Evolutionary conservation across 1,140 invertebrate genomes (phyloP), one percentile per base, ranked within the genome.

Genomic region (Drosophila simulans): DNA sequence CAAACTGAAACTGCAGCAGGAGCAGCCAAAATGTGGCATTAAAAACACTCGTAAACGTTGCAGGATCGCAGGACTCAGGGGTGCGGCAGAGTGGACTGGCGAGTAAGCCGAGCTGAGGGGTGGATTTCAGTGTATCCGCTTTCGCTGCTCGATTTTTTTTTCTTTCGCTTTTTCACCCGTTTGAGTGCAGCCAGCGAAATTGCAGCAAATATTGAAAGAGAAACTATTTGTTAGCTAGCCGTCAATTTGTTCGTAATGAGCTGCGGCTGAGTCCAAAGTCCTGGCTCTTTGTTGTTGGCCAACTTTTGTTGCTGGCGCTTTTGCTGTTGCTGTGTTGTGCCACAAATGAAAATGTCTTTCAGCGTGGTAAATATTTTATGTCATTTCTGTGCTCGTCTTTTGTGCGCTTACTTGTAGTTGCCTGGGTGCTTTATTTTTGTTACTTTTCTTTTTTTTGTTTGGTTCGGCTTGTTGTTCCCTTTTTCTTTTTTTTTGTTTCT

Each of bases 341-440:
- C 46, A 35, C 46, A 82, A 85, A 78, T 88, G 64, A 88, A 88
- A 82, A 68, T 88, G 80, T 80, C 79, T 89, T 88, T 88, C 70
- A 73, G 54, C 62, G 40, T 77, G 62, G 51, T 88, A 88, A 88
- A 88, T 88, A 77, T 88, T 88, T 88, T 66, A 83, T 88, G 75
- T 73, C 57, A 70, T 72, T 72, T 68, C 60, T 57, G 45, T 54
- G 59, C 49, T 49, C 58, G 46, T 65, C 57, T 70, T 57, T 60
- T 58, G 49, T 72, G 68, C 27, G 53, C 48, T 68, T 52, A 57
- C 68, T 71, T 57, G 68, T 70, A 57, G 51, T 65, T 70, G 52
- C 13, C 10, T n/a, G 55, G 49, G 49, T 51, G 48, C 42, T 39
- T 65, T 12, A 31, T 43, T 60, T 40, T 40, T 31, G 31, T 31